Evolutionary conservation across 92 coral and sea anemone genomes (phyloP).

Genomic region (Zoanthus sociatus): DNA sequence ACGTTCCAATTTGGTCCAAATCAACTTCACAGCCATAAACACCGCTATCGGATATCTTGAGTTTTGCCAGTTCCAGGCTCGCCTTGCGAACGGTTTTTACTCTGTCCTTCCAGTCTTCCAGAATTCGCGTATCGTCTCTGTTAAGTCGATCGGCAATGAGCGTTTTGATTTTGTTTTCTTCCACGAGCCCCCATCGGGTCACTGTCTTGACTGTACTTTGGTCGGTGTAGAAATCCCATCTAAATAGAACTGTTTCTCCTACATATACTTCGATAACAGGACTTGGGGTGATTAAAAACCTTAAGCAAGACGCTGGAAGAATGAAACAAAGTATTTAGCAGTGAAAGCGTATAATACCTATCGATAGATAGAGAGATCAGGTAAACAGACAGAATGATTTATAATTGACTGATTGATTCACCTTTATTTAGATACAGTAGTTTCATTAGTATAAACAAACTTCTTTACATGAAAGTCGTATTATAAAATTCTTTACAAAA

Average conservation of each 20-base stretch:
- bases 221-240: constrained; percentile 37
- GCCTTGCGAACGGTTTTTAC: constrained; percentile 23
- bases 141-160: constrained; percentile 15
- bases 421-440: too few species aligned
- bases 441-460: too few species aligned
- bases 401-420: too few species aligned
- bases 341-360: too few species aligned
- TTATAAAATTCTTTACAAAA: too few species aligned
- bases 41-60: constrained; percentile 13
- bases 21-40: constrained; percentile 32
- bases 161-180: constrained; percentile 17
- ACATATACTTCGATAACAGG: constrained; percentile 13
- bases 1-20: background rate
- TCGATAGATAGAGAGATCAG: too few species aligned
- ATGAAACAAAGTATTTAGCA: background rate
- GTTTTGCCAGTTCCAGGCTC: background rate
- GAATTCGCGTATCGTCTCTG: background rate
- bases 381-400: too few species aligned
- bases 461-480: too few species aligned
- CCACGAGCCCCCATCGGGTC: constrained; percentile 34
- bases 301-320: constrained; percentile 18
- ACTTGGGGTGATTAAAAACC: constrained; percentile 30
- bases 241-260: constrained; percentile 29
- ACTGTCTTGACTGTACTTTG: background rate
- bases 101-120: constrained; percentile 4